Percentiles rank a stretch among this genome's conserved stretches.
These are phyloP conservation scores for Butorides virescens DNA, from an alignment of 2,113 vertebrate genomes.

Conservation along the genomic window DNA sequence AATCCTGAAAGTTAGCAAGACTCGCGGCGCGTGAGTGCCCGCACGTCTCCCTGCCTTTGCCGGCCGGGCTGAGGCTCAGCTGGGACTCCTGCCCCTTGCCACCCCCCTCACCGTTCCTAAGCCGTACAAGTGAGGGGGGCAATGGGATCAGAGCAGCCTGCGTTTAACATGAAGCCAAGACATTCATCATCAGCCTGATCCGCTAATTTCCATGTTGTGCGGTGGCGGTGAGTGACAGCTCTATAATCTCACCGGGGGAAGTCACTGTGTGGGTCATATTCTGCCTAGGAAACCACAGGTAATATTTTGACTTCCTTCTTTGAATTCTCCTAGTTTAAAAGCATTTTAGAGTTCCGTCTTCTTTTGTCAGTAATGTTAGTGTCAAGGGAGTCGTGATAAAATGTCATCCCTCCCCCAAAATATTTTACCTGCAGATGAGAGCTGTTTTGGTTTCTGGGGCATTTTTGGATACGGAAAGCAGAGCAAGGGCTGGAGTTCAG, in stretches of 20 bases:
- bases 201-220: neutral
- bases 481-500: neutral
- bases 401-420: neutral
- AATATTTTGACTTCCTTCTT: neutral
- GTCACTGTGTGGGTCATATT: neutral
- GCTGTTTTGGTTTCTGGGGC: neutral
- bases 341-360: neutral
- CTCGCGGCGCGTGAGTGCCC: fast-evolving
- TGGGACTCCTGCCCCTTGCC: neutral
- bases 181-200: neutral
- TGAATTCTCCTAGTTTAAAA: neutral
- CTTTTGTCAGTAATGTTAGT: neutral
- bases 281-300: neutral
- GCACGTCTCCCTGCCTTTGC: neutral
- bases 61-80: neutral
- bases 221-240: neutral
- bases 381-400: neutral
- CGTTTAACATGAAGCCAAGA: fast-evolving
- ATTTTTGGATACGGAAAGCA: neutral
- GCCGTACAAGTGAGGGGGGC: neutral
- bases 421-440: neutral
- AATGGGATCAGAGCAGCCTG: neutral
- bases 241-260: neutral
- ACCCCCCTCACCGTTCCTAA: neutral
- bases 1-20: neutral